These are phyloP conservation scores for Coilia nasus DNA, from an alignment of 2,797 vertebrate species.

Conservation along the genomic window DNA sequence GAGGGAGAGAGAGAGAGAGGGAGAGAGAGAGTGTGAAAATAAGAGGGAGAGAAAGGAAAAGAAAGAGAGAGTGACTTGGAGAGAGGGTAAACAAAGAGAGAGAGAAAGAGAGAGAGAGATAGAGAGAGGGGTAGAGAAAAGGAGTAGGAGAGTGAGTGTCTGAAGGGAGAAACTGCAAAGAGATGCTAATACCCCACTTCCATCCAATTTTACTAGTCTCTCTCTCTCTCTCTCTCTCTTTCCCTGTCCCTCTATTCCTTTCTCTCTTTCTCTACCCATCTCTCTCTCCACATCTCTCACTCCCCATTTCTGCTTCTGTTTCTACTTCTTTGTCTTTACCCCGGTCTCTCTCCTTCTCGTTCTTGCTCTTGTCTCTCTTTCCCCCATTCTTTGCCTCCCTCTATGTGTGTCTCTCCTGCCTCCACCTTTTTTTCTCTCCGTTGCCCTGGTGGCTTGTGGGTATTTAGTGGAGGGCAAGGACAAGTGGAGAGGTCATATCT, in stretches of 20 bases:
- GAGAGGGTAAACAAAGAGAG: background rate
- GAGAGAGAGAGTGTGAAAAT: too few species aligned
- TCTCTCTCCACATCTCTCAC: background rate
- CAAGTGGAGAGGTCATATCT: slow-evolving; percentile 25
- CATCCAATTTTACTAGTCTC: background rate
- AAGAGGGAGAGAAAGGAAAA: background rate
- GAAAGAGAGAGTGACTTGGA: too few species aligned
- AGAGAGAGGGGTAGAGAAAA: too few species aligned
- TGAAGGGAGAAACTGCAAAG: slow-evolving; percentile 11
- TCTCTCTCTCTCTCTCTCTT: background rate
- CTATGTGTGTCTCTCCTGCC: background rate
- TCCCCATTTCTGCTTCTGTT: background rate
- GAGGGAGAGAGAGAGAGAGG: too few species aligned
- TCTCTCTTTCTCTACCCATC: background rate
- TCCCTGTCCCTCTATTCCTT: background rate
- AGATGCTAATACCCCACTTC: background rate
- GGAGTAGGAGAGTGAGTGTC: background rate
- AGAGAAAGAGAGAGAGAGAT: too few species aligned
- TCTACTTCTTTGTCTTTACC: background rate
- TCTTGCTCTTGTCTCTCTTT: background rate
- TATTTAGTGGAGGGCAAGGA: slow-evolving; percentile 27
- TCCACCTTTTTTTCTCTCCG: background rate
- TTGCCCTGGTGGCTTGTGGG: slow-evolving; percentile 19
- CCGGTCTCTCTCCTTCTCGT: background rate
- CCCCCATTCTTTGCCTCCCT: background rate